phyloP scores from a whole-genome alignment of 2,797 vertebrate species.

The Coendou prehensilis region DNA sequence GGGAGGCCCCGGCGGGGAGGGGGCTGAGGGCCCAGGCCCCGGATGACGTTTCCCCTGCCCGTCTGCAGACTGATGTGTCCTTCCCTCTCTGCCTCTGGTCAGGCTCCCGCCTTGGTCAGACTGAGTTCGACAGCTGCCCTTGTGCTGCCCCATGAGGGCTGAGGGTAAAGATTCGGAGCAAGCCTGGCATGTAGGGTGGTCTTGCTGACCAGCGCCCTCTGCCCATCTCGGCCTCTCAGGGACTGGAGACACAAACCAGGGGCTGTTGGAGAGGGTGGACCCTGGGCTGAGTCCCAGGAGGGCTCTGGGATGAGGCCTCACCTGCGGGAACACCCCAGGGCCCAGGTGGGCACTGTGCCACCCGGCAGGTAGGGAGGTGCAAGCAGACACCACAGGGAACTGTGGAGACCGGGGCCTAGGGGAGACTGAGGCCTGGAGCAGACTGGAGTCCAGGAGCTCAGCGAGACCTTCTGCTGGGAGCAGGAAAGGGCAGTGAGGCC shows the following conservation, averaged over 20 bases:
- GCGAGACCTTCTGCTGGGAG: too few relatives aligned
- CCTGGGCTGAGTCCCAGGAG: not conserved
- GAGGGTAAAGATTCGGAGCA: accelerated
- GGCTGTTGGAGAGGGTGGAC: not conserved
- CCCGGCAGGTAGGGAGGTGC: accelerated
- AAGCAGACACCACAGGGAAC: not conserved
- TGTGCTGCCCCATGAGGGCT: accelerated
- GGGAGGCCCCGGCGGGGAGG: not conserved
- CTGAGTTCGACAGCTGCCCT: not conserved
- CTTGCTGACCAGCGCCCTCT: not conserved
- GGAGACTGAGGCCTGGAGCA: accelerated
- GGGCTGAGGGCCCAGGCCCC: not conserved
- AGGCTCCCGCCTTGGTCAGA: too few relatives aligned
- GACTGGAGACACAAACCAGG: not conserved
- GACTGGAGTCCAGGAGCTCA: too few relatives aligned
- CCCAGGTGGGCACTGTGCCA: accelerated
- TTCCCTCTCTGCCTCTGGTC: not conserved
- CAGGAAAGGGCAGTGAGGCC: not conserved
- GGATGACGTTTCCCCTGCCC: not conserved
- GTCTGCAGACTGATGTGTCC: accelerated
- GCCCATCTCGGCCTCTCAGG: too few relatives aligned
- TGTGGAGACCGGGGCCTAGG: accelerated
- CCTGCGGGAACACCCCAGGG: accelerated
- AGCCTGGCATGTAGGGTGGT: too few relatives aligned
- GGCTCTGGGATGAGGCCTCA: not conserved